Evolutionary conservation across 2,113 vertebrate species (phyloP), one percentile per base, ranked within the genome.

Genomic region (Pachyramphus minor): DNA sequence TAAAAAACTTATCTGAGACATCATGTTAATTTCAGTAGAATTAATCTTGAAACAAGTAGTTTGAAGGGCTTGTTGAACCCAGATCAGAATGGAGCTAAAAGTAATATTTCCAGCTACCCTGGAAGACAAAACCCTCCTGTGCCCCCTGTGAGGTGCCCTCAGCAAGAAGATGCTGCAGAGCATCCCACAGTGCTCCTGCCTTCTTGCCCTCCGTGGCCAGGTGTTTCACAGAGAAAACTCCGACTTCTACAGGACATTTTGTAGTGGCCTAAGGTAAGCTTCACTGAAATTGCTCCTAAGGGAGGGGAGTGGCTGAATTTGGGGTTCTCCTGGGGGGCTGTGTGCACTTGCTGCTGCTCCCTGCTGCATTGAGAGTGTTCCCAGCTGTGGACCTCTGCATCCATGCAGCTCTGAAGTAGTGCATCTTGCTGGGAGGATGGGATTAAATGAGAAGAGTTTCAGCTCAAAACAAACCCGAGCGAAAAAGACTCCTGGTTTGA

Each of bases 181-280:
- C 60, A 63, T 67, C 37, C 28, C 0, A 0, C 2, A 2, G 21
- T 86, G n/a, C 14, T 49, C 30, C 11, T 17, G 8, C 49, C 52
- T 78, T 27, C 39, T 82, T 2, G 0, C 8, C 11, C 11, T 85
- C 15, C 22, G 18, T 50, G 74, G 4, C 56, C 0, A 0, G 16
- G 33, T 15, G 0, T 87, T 91, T 55, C 27, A 35, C 10, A 23
- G 41, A 37, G 33, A 49, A 58, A 56, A 64, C 19, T 44, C 52
- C 0, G 0, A 62, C 27, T 72, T n/a, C 10, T 49, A 20, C 39
- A 12, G 58, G 53, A 14, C 24, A 24, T 68, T 31, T 22, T 79
- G 12, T 33, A 22, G 27, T 55, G 19, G 62, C 41, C 11, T 68
- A 63, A 59, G 60, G 44, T 67, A 31, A 75, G 18, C 83, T 82